phyloP scores from a whole-genome alignment of 2,888 invertebrate genomes.

The Dynastes hyllus region DNA sequence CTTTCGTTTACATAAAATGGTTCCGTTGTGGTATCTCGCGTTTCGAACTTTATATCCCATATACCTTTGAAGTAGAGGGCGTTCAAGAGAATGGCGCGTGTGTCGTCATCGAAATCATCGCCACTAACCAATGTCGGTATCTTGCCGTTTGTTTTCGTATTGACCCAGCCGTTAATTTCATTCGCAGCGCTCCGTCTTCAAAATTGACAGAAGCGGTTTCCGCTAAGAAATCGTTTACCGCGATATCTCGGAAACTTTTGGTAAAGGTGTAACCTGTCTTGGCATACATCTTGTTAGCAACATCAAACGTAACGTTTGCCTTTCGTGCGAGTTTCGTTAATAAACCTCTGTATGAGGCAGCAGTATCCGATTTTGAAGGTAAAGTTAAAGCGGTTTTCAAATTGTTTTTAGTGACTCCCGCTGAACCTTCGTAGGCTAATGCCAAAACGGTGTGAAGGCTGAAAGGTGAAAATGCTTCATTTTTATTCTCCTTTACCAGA shows the following conservation, averaged over 20 bases:
- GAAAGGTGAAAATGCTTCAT: constrained; percentile 2
- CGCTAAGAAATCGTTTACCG: constrained; percentile 77
- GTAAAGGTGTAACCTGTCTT: constrained; percentile 73
- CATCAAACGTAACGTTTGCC: not conserved
- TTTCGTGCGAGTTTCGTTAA: not conserved
- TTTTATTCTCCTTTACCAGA: not conserved
- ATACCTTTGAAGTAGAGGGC: constrained; percentile 90
- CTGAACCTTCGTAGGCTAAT: constrained; percentile 8
- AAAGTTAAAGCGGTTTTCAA: not conserved
- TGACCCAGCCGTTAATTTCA: constrained; percentile 87
- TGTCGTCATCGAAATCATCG: constrained; percentile 73
- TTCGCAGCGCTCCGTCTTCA: constrained; percentile 71
- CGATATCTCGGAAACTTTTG: constrained; percentile 74
- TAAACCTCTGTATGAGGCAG: not conserved
- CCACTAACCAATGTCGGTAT: constrained; percentile 84
- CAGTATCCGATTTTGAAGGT: not conserved
- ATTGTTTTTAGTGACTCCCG: not conserved
- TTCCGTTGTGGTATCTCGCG: constrained; percentile 73
- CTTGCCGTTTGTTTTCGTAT: constrained; percentile 84
- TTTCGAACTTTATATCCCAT: constrained; percentile 82
- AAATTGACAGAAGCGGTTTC: constrained; percentile 80
- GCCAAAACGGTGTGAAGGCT: not conserved
- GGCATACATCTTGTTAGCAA: constrained; percentile 70
- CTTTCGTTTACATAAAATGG: constrained; percentile 78
- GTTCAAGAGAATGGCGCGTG: constrained; percentile 84